Evolutionary conservation across 2,888 invertebrate species (phyloP).

Genomic region (Automeris io): DNA sequence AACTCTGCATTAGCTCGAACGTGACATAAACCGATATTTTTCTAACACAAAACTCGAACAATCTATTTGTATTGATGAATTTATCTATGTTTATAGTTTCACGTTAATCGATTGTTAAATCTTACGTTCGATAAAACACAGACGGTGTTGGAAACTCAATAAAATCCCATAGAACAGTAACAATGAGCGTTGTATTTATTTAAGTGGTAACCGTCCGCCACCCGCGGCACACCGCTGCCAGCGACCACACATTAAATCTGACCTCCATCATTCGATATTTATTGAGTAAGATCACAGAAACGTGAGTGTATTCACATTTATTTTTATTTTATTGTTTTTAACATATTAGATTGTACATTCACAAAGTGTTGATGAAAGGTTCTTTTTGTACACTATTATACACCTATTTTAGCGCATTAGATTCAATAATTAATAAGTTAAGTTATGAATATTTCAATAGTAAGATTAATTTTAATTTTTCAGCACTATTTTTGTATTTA

Average conservation of each 20-base stretch:
- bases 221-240: slow-evolving; percentile 31
- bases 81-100: slow-evolving; percentile 63
- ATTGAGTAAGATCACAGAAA: slow-evolving; percentile 13
- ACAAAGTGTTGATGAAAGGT: too few species aligned
- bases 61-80: slow-evolving; percentile 57
- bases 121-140: slow-evolving; percentile 53
- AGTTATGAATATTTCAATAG: too few species aligned
- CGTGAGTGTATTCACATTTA: slow-evolving; percentile 16
- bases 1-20: slow-evolving; percentile 16
- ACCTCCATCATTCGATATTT: slow-evolving; percentile 27
- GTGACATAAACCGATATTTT: slow-evolving; percentile 26
- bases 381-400: too few species aligned
- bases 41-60: slow-evolving; percentile 19
- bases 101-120: slow-evolving; percentile 46
- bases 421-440: too few species aligned
- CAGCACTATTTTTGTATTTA: too few species aligned
- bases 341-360: slow-evolving; percentile 5
- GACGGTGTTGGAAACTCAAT: slow-evolving; percentile 56
- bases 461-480: too few species aligned
- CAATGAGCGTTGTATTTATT: slow-evolving; percentile 59
- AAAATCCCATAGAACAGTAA: slow-evolving; percentile 51
- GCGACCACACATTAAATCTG: slow-evolving; percentile 58
- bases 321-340: slow-evolving; percentile 19
- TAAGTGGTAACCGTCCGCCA: slow-evolving; percentile 58
- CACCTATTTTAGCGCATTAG: too few species aligned